These are phyloP conservation scores for Cinclus cinclus DNA, from an alignment of 2,113 vertebrate genomes.

Conservation along the genomic window DNA sequence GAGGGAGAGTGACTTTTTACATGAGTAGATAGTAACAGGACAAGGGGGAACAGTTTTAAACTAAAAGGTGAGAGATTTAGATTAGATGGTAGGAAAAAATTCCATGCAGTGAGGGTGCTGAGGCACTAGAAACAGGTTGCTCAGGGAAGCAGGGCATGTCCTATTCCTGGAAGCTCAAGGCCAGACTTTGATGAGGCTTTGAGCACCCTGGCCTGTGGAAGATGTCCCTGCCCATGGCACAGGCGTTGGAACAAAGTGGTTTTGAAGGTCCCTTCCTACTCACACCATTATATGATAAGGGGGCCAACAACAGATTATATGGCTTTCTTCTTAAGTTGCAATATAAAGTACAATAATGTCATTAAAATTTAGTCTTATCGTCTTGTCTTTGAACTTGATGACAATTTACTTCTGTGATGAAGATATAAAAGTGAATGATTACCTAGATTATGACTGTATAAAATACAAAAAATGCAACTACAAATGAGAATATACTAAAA, in stretches of 20 bases:
- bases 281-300: not conserved
- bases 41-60: not conserved
- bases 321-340: not conserved
- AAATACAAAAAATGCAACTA: not conserved
- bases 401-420: not conserved
- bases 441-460: not conserved
- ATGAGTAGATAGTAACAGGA: rapidly evolving
- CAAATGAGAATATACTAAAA: not conserved
- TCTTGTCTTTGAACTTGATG: not conserved
- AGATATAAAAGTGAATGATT: constrained; percentile 24
- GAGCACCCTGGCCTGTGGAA: not conserved
- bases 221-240: not conserved
- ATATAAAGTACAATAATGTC: not conserved
- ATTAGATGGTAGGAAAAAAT: not conserved
- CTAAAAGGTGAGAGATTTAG: not conserved
- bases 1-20: not conserved
- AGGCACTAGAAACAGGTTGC: not conserved
- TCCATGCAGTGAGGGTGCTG: not conserved
- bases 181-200: not conserved
- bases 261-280: not conserved
- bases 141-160: not conserved
- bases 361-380: constrained; percentile 15
- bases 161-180: not conserved
- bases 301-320: not conserved
- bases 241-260: not conserved